Conservation (phyloP, 2,888 invertebrate species). For the Pantelozetes paolii region DNA sequence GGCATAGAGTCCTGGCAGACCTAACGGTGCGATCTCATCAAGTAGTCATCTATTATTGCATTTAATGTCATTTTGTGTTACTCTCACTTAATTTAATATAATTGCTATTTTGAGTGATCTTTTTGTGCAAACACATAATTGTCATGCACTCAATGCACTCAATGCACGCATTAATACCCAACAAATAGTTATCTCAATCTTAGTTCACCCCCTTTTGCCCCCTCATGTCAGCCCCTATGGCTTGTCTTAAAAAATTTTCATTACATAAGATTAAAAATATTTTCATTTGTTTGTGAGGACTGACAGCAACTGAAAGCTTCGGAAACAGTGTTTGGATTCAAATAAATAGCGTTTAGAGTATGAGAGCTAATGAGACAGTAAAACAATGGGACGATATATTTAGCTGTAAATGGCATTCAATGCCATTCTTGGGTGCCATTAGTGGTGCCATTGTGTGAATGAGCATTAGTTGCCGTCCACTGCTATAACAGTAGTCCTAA, state of each 20-base stretch:
- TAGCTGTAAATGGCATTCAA: background rate
- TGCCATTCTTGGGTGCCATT: conserved; percentile 1
- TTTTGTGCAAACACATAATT: conserved; percentile 26
- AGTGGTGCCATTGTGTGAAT: conserved; percentile 29
- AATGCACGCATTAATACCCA: background rate
- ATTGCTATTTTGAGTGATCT: conserved; percentile 29
- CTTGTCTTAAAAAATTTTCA: background rate
- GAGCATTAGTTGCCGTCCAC: background rate
- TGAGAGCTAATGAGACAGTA: conserved; percentile 11
- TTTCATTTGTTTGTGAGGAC: background rate
- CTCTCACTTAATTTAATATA: conserved; percentile 28
- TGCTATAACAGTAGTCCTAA: conserved; percentile 3
- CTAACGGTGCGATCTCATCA: background rate
- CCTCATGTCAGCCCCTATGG: background rate
- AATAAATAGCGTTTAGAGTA: conserved; percentile 10
- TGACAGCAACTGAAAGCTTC: conserved; percentile 16
- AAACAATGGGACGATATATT: conserved; percentile 15
- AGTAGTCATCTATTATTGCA: conserved; percentile 24
- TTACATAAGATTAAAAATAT: conserved; percentile 21
- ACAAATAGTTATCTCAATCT: conserved; percentile 4
- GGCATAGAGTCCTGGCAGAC: background rate
- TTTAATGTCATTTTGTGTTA: conserved; percentile 32
- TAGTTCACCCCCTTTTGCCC: background rate
- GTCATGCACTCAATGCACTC: conserved; percentile 18
- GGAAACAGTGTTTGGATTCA: background rate